Base-by-base conservation (phyloP, 2,888 invertebrate genomes). In the Hipparchia sbordonii region DNA sequence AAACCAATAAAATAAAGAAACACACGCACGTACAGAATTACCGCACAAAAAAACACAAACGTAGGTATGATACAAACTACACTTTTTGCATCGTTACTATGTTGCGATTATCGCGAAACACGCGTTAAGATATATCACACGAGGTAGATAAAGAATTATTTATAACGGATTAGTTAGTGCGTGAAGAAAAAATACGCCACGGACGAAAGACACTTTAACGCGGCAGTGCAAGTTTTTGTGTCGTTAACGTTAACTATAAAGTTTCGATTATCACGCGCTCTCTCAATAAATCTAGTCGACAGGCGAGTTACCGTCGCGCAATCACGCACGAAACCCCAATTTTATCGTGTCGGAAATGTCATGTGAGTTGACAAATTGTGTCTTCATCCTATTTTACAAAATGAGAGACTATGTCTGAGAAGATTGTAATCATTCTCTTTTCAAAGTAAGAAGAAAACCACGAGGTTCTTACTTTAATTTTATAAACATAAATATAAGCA, bases 231-330 rank as follows among this genome's bases (percentile, higher is more conserved):
- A 23, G 52, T 52, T 66, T 52, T 52, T 66, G 33, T 10, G 7
- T 61, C 62, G 62, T 62, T 62, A 46, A 62, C 46, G n/a, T 2
- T 46, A 46, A 62, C 62, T 66, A 66, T 33, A 5, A 54, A 33
- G 12, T 52, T 54, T 66, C 39, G 51, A 51, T 39, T 66, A 66
- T 54, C 65, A 66, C 65, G 65, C 65, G 65, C 65, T 52, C 51
- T 33, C 9, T 12, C 51, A 62, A 69, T 69, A 69, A 61, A 69
- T 69, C 54, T 69, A 8, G 52, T 13, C 39, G 51, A 69, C 61
- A 61, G 61, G 1, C 69, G 52, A 45, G 6, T 69, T 62, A 61
- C 45, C 13, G 69, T 54, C n/a, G 33, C n/a, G 45, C 52, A 51
- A 33, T 52, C 52, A 60, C 57, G 68, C 68, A 54, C 69, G 51